A percentile compares a stretch with the other conserved stretches of the same genome.
Evolutionary conservation across 2,888 invertebrate species (phyloP).

Genomic region (Eupithecia insigniata): DNA sequence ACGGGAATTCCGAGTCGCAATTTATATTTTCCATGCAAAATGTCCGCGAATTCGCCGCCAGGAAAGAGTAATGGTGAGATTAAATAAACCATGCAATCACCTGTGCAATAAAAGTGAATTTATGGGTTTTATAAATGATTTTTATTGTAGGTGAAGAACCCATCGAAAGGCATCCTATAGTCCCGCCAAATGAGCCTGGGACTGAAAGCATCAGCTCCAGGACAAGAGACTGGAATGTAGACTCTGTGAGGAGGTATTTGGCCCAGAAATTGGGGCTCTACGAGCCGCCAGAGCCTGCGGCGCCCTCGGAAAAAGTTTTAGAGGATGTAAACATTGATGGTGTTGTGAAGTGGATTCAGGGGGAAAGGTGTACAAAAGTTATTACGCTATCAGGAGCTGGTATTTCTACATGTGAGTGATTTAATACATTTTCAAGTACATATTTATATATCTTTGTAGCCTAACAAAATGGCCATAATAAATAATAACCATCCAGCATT

Average conservation of each 20-base stretch:
- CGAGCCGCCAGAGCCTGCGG: conserved; percentile 70
- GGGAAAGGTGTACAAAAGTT: conserved; percentile 91
- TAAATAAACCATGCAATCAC: conserved; percentile 14
- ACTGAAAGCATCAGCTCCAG: conserved; percentile 67
- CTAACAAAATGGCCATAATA: neutral
- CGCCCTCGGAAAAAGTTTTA: conserved; percentile 80
- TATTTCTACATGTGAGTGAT: conserved; percentile 94
- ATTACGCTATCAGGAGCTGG: conserved; percentile 98
- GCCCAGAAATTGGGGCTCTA: conserved; percentile 86
- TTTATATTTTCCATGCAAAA: conserved; percentile 69
- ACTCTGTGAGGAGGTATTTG: conserved; percentile 86
- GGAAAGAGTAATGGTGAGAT: conserved; percentile 74
- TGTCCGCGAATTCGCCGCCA: conserved; percentile 79
- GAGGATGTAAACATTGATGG: conserved; percentile 90
- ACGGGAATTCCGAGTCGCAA: conserved; percentile 74
- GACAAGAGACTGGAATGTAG: conserved; percentile 83
- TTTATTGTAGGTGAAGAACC: conserved; percentile 60
- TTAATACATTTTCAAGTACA: neutral
- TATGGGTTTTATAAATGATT: conserved; percentile 20
- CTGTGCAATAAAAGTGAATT: conserved; percentile 16
- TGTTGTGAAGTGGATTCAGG: conserved; percentile 90
- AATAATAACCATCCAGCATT: no score
- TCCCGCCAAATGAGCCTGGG: conserved; percentile 70
- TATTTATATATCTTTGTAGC: neutral
- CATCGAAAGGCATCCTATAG: conserved; percentile 53